Conservation (phyloP, 1,140 invertebrate genomes). For the Chironomus striatipennis region DNA sequence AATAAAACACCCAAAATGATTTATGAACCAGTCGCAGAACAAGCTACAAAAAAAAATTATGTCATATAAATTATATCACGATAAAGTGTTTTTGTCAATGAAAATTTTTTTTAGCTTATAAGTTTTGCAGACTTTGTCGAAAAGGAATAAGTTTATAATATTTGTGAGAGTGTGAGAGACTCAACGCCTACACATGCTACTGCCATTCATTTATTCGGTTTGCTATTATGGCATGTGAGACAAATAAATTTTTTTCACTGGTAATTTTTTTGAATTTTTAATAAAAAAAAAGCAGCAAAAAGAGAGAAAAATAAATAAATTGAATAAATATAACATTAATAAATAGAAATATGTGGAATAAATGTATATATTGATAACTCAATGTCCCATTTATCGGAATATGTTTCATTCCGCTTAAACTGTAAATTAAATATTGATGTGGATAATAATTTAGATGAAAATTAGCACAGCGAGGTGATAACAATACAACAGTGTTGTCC, state of each 20-base stretch:
- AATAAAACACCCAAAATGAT: no score
- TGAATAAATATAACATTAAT: no score
- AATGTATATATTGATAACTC: no score
- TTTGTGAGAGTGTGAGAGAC: not conserved
- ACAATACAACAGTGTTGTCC: no score
- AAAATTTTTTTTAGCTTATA: not conserved
- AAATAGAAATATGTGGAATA: no score
- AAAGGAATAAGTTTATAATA: not conserved
- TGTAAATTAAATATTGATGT: not conserved
- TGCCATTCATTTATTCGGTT: not conserved
- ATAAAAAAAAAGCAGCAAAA: no score
- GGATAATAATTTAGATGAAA: not conserved
- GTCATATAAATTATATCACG: no score
- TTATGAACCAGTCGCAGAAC: no score
- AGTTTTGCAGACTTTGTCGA: not conserved
- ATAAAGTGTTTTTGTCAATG: no score
- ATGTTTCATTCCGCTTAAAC: not conserved
- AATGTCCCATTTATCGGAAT: not conserved
- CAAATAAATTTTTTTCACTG: not conserved
- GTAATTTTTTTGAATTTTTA: not conserved
- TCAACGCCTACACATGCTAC: not conserved
- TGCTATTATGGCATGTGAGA: not conserved
- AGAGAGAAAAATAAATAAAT: no score
- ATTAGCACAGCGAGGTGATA: not conserved
- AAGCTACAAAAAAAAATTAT: no score